Base-by-base conservation (phyloP, 2,888 invertebrate species). In the Chymomyza amoena region DNA sequence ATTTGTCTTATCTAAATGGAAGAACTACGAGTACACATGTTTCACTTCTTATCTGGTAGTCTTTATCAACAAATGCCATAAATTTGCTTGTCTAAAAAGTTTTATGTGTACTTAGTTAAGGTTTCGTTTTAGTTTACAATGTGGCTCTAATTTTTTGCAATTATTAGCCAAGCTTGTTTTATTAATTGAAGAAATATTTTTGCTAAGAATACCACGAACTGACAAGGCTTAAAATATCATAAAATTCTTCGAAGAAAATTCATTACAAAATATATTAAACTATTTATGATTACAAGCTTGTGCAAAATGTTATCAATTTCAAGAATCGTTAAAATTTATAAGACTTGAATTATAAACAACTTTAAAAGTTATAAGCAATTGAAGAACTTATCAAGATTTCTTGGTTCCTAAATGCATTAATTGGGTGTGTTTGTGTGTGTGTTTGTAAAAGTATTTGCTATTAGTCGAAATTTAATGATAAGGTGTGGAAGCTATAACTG, bases 51-150 rank as follows among this genome's bases (percentile, higher is more conserved):
- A 45, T 45, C 39, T 10, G 13, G 13, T 45, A 13, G 39, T 15
- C 25, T 25, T 25, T 57, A 57, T 57, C 57, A 57, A 57, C 28
- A 57, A 57, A 57, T 57, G 57, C 28, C 25, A 57, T 57, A 57
- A 57, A 57, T 57, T 57, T 25, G 57, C 57, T 20, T 25, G 20
- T 57, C 57, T 25, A 57, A 54, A 54, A 7, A 45, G 54, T n/a
- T 54, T 15, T 18, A 54, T 54, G 54, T 16, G 54, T 54, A 45
- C 39, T 45, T 45, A 45, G 39, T 45, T 45, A 3, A 13, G 13
- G 39, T 45, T 32, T 45, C 4, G 39, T 4, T 13, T 45, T 45
- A 45, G 13, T 13, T 45, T 13, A 45, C 4, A 3, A 13, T 45
- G 0, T 45, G 13, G 13, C 4, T 13, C 1, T 45, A 10, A 13